Base-by-base conservation (phyloP, 1,140 invertebrate species). In the Dufourea novaeangliae region DNA sequence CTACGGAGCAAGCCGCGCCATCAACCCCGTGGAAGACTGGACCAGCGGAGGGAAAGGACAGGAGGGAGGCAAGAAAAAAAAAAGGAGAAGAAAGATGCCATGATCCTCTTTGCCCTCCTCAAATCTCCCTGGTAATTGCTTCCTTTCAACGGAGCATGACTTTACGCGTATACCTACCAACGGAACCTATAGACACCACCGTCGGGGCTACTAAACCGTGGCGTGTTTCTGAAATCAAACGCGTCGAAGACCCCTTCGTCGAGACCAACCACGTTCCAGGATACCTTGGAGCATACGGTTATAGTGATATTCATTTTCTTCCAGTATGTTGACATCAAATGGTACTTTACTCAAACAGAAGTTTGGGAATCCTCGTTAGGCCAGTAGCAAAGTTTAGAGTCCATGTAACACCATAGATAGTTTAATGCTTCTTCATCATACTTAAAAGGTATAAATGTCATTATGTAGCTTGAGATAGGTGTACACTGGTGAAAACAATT, bases 71-170 rank as follows among this genome's bases (percentile, higher is more conserved):
- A 11, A 2, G n/a, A 37, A 1, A 32, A n/a, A 46, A 50, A 67
- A 72, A 50, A 54, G 1, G 32, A 17, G 39, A 25, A 44, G 46
- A 54, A 44, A 79, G 54, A 71, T 64, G 79, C 62, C 61, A 56
- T 79, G 85, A 78, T 84, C 82, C 72, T 79, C 78, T 82, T 79
- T 84, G 71, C 66, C 75, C 71, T 82, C 41, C 72, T 84, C 54
- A 75, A 85, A 82, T 85, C 72, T 70, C 32, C 72, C 59, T 72
- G 61, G 71, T 85, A 85, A 85, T 85, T 85, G 79, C 83, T 81
- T 85, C 83, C 71, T 81, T 74, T 81, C 70, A 68, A 34, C 25
- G 61, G 32, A 52, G 41, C 50, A 63, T 76, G 70, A 84, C 52
- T 61, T 77, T 32, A 41, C 71, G 63, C 52, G 67, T 56, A 17